Evolutionary conservation across 2,113 vertebrate genomes (phyloP).

Genomic region (Hemiscyllium ocellatum): DNA sequence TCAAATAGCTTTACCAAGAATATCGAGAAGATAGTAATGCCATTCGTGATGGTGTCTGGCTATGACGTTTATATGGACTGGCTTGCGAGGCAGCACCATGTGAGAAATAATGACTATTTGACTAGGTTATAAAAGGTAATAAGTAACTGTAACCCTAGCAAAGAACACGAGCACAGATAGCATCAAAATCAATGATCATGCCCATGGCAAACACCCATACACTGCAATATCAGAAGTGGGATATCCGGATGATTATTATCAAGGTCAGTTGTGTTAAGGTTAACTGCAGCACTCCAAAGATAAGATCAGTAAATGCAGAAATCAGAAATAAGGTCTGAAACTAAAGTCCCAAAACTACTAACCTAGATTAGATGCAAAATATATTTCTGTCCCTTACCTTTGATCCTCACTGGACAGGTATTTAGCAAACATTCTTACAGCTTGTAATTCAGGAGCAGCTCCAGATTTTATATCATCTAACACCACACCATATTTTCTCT

Average conservation of each 20-base stretch:
- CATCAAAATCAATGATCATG: not conserved
- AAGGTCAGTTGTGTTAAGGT: not conserved
- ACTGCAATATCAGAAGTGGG: not conserved
- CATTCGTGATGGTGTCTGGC: not conserved
- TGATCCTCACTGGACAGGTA: conserved; percentile 73
- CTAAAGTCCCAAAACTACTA: not conserved
- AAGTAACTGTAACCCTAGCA: not conserved
- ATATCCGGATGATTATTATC: not conserved
- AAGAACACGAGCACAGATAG: not conserved
- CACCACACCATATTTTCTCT: conserved; percentile 87
- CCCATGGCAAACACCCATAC: not conserved
- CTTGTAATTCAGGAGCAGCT: conserved; percentile 75
- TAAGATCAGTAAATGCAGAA: not conserved
- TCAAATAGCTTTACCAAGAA: not conserved
- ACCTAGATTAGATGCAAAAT: not conserved
- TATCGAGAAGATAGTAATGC: not conserved
- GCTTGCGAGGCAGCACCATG: not conserved
- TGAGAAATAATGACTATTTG: not conserved
- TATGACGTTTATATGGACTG: not conserved
- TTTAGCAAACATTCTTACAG: conserved; percentile 82
- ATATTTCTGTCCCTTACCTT: conserved; percentile 57
- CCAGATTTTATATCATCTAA: conserved; percentile 79
- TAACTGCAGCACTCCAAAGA: not conserved
- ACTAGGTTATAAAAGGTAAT: not conserved
- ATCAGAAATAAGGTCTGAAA: not conserved